Base-by-base conservation (phyloP, 1,140 invertebrate genomes). In the Pectinophora gossypiella region DNA sequence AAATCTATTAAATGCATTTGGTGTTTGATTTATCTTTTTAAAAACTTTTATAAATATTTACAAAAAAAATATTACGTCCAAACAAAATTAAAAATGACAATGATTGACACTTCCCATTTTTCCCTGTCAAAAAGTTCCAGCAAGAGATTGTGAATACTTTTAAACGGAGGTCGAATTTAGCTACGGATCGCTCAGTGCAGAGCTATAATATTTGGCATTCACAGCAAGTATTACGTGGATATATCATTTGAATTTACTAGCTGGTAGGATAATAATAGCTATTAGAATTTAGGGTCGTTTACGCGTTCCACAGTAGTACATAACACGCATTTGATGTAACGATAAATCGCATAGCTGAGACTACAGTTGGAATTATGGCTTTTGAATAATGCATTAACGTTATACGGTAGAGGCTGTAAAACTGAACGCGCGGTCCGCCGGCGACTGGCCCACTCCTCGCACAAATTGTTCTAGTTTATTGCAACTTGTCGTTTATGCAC, bases 381-480 rank as follows among this genome's bases (percentile, higher is more conserved):
- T 54, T 53, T 84, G 76, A 84, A 84, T 84, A 66, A 84, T 84
- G 74, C 77, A 84, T 73, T 64, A 72, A 68, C 50, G 56, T 51
- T 58, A 69, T 54, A 63, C 63, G 61, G 52, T 61, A 61, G 64
- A 51, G 71, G 74, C 65, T 70, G 66, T 76, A 75, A 77, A 82
- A 66, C 60, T 65, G 51, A 60, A 53, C 6, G 27, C n/a, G 27
- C 16, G 36, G 36, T 10, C 36, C 15, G n/a, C 9, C 27, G 27
- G 27, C 27, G 36, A 16, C 36, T 40, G 36, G n/a, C 36, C 16
- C 58, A 61, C 53, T 53, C 64, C 68, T 56, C 65, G 69, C 54
- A 71, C 64, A 71, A 73, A 72, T 72, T 64, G 63, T 59, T 50
- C 48, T 45, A 66, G 57, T 72, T 72, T 76, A 74, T 74, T 60